Evolutionary conservation across 2,888 invertebrate genomes (phyloP), one percentile per base, ranked within the genome.

Genomic region (Zeuzera pyrina): DNA sequence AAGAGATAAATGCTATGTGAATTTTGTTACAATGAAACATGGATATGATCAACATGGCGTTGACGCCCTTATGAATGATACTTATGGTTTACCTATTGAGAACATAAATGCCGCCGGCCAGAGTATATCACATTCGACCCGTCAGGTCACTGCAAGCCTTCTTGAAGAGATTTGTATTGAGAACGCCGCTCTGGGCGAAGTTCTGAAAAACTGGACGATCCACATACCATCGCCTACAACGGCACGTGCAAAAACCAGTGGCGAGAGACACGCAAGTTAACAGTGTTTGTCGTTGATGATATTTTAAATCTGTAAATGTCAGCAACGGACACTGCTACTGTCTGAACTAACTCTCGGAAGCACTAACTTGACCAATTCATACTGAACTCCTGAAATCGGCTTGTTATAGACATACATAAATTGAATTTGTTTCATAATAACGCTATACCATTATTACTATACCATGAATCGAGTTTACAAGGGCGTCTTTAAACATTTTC

Each of bases 191-290:
- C 68, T 72, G 69, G 81, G 81, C 81, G 79, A 68, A 61, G 73
- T 60, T 83, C 83, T 83, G 83, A 83, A 83, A 83, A 83, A 83
- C 83, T 83, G 79, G 83, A 81, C 81, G 81, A 81, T 83, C 83
- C 83, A 81, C 78, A 79, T 68, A 79, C 81, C 76, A 79, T 70
- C 81, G 83, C 79, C 83, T 79, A 81, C 73, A 74, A 68, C 73
- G 74, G 73, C 71, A 65, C 66, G 67, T 62, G 76, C 73, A 71
- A 55, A 68, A 71, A 70, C 70, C 62, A 73, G 70, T 70, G 67
- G 62, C 71, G 55, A 60, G 48, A 65, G 45, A 47, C 52, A 50
- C 53, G 60, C 59, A 56, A 78, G 64, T 57, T 42, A 70, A 63
- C 72, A 68, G 71, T 79, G 76, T 65, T 70, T 68, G 43, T 60